Evolutionary conservation across 2,888 invertebrate genomes (phyloP).

Genomic region (Camptogramma bilineatum): DNA sequence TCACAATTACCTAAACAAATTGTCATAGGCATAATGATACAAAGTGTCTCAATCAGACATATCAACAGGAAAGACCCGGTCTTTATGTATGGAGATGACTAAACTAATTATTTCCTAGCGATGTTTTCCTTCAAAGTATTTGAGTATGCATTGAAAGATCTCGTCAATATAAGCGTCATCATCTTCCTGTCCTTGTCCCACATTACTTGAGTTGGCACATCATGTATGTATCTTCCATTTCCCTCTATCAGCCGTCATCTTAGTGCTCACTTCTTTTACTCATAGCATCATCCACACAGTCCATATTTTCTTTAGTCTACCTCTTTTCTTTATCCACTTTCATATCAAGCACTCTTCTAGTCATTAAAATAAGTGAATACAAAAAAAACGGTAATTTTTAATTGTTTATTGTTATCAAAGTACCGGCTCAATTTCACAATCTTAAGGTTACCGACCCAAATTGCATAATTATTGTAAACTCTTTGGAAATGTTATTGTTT

Average conservation of each 20-base stretch:
- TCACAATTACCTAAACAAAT: background rate
- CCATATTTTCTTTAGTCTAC: background rate
- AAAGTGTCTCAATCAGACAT: too few relatives aligned
- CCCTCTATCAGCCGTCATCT: background rate
- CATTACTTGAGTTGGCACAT: background rate
- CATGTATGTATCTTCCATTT: too few relatives aligned
- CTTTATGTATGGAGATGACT: too few relatives aligned
- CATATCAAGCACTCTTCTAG: background rate
- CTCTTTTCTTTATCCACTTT: background rate
- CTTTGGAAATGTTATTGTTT: slow-evolving; percentile 69
- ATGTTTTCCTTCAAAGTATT: background rate
- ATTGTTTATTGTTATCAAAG: background rate
- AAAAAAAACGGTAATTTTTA: background rate
- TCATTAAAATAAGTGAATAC: background rate
- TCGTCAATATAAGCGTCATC: background rate
- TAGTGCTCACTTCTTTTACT: background rate
- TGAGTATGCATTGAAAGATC: background rate
- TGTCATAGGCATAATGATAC: too few relatives aligned
- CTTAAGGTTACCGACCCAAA: slow-evolving; percentile 40
- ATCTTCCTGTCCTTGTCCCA: background rate
- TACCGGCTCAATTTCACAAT: slow-evolving; percentile 4
- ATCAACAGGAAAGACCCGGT: too few relatives aligned
- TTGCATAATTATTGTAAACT: slow-evolving; percentile 53
- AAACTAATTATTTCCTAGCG: background rate
- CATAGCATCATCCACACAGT: background rate